These are phyloP conservation scores for Dione juno DNA, from an alignment of 2,888 invertebrate species.

Conservation along the genomic window DNA sequence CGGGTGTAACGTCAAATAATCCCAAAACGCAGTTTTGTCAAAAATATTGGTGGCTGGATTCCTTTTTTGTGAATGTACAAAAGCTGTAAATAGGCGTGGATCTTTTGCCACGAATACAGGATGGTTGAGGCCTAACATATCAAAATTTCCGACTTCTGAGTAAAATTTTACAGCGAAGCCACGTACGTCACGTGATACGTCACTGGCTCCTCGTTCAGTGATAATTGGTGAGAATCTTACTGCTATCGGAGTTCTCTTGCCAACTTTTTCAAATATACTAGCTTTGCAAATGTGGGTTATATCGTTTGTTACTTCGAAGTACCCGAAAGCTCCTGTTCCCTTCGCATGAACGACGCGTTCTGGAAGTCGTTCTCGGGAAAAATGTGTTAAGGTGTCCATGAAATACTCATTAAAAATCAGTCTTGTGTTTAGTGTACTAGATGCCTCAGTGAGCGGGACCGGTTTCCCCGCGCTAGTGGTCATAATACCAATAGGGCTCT, in stretches of 20 bases:
- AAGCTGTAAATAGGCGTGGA: slow-evolving; percentile 92
- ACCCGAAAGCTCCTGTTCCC: slow-evolving; percentile 92
- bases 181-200: slow-evolving; percentile 92
- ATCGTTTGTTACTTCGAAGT: slow-evolving; percentile 92
- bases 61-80: slow-evolving; percentile 90
- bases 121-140: slow-evolving; percentile 94
- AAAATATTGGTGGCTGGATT: slow-evolving; percentile 79
- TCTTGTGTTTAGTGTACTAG: slow-evolving; percentile 54
- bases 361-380: slow-evolving; percentile 93
- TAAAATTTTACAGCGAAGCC: slow-evolving; percentile 96
- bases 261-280: slow-evolving; percentile 83
- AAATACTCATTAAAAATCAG: slow-evolving; percentile 66
- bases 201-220: slow-evolving; percentile 93
- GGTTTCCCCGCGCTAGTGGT: slow-evolving; percentile 91
- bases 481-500: slow-evolving; percentile 55
- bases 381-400: slow-evolving; percentile 89
- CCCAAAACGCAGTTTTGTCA: slow-evolving; percentile 88
- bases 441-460: slow-evolving; percentile 84
- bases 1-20: slow-evolving; percentile 75
- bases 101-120: slow-evolving; percentile 95
- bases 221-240: slow-evolving; percentile 91
- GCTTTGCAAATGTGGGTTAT: slow-evolving; percentile 85
- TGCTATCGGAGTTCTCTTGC: slow-evolving; percentile 89
- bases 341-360: slow-evolving; percentile 97
- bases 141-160: slow-evolving; percentile 94